Percentiles rank a stretch among this genome's conserved stretches.
These are phyloP conservation scores for Platygyra sinensis DNA, from an alignment of 64 coral and sea anemone genomes.

Conservation along the genomic window DNA sequence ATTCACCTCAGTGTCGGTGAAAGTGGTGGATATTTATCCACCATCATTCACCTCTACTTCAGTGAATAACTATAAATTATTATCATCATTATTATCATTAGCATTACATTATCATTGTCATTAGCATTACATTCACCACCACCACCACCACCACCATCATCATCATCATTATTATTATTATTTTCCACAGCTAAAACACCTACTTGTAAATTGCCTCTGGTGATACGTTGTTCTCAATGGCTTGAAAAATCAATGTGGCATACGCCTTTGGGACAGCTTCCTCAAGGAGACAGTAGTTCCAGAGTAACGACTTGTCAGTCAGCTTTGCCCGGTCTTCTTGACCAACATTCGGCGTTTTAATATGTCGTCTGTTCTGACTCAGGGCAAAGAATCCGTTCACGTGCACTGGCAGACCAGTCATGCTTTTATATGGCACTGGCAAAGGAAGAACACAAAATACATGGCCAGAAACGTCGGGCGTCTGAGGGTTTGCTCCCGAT, in stretches of 20 bases:
- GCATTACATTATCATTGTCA: too few species aligned
- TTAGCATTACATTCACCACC: too few species aligned
- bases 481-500: neutral
- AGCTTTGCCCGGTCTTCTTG: constrained; percentile 43
- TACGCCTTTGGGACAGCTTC: constrained; percentile 83
- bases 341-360: constrained; percentile 78
- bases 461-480: neutral
- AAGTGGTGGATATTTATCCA: too few species aligned
- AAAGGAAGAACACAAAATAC: constrained; percentile 92
- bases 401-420: constrained; percentile 91
- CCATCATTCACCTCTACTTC: too few species aligned
- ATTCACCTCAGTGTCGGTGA: too few species aligned
- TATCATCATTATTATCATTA: too few species aligned
- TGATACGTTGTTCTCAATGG: neutral
- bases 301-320: constrained; percentile 72
- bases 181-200: too few species aligned
- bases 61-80: too few species aligned
- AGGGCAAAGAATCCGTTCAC: constrained; percentile 95
- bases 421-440: constrained; percentile 76
- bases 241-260: constrained; percentile 48
- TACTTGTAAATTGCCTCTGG: neutral
- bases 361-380: constrained; percentile 84
- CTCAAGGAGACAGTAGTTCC: constrained; percentile 73
- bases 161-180: too few species aligned
- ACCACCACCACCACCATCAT: too few species aligned